These are phyloP conservation scores for Oreochromis mossambicus DNA, from an alignment of 2,797 vertebrate species.

Conservation along the genomic window DNA sequence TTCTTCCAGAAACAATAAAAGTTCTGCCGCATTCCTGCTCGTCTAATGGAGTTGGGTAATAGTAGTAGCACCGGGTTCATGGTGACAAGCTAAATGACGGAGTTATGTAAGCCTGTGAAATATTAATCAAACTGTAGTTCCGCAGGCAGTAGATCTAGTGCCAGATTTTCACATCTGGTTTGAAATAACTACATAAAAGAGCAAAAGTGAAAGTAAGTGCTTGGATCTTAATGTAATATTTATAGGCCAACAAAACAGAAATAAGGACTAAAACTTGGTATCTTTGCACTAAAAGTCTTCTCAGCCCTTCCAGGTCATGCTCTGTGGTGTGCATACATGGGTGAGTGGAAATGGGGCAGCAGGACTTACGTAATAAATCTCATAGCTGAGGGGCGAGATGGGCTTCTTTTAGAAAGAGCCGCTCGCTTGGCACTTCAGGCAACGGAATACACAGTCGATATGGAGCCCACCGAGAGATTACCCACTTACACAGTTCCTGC, in stretches of 20 bases:
- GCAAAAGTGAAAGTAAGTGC: background rate
- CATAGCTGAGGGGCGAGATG: background rate
- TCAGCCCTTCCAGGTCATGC: background rate
- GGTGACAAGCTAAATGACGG: background rate
- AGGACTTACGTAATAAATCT: conserved; percentile 36
- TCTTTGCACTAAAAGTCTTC: background rate
- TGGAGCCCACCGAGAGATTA: conserved; percentile 22
- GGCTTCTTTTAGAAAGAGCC: conserved; percentile 33
- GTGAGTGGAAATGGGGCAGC: conserved; percentile 15
- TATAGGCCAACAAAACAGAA: background rate
- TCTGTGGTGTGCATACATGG: background rate
- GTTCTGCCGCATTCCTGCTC: conserved; percentile 25
- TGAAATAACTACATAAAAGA: background rate
- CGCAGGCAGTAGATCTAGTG: background rate
- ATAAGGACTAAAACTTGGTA: background rate
- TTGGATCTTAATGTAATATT: conserved; percentile 4
- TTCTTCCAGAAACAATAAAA: conserved; percentile 32
- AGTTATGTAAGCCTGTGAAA: conserved; percentile 50
- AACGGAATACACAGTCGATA: background rate
- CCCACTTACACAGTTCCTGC: conserved; percentile 9
- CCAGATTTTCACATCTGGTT: background rate
- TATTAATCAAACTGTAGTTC: conserved; percentile 29
- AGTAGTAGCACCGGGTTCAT: background rate
- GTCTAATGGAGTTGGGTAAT: background rate
- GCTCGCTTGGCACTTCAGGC: conserved; percentile 9